These are phyloP conservation scores for Herminia tarsipennalis DNA, from an alignment of 2,888 invertebrate genomes.

Conservation along the genomic window DNA sequence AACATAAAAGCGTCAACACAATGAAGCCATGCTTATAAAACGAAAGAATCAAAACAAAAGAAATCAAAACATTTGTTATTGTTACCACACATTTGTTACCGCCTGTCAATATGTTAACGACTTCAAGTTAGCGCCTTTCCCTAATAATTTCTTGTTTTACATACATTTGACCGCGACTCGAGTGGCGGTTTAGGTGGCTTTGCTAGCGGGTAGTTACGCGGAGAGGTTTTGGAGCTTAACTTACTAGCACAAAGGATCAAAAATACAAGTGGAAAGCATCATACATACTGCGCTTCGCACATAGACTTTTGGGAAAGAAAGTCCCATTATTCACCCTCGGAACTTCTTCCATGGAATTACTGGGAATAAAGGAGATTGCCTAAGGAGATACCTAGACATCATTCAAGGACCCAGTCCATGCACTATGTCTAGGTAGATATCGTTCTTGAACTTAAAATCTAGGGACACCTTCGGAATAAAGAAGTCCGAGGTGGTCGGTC, in stretches of 20 bases:
- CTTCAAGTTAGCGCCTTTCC: conserved; percentile 44
- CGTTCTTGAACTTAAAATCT: no score
- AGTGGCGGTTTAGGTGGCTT: conserved; percentile 10
- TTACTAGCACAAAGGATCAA: no score
- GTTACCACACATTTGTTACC: conserved; percentile 47
- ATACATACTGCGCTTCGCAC: neutral
- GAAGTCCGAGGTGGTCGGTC: no score
- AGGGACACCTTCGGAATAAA: no score
- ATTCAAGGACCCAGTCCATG: no score
- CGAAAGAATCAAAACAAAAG: conserved; percentile 43
- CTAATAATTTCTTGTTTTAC: conserved; percentile 50
- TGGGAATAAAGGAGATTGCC: no score
- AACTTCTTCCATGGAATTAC: no score
- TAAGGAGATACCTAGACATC: no score
- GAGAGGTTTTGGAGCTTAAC: neutral
- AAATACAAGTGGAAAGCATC: no score
- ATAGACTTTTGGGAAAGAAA: no score
- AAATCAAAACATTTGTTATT: conserved; percentile 54
- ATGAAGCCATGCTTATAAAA: conserved; percentile 61
- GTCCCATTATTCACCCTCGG: no score
- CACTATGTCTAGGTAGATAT: no score
- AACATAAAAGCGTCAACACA: conserved; percentile 44
- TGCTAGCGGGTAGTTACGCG: conserved; percentile 14
- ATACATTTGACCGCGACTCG: conserved; percentile 37
- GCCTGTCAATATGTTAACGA: conserved; percentile 61